Evolutionary conservation across 2,113 vertebrate genomes (phyloP).

Genomic region (Carollia perspicillata): DNA sequence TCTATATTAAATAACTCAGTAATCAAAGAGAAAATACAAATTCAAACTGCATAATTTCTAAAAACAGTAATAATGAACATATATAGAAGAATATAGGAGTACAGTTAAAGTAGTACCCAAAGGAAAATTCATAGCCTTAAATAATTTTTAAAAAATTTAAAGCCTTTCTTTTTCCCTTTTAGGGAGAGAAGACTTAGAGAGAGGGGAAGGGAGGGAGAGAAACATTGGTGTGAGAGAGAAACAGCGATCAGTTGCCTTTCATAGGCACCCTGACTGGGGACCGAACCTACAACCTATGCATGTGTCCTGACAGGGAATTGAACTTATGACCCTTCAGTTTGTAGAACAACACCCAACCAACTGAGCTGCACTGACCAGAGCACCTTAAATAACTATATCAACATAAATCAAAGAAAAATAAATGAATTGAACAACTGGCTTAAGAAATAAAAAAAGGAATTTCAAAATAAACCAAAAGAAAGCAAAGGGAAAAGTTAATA

Average conservation of each 20-base stretch:
- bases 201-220: too few species aligned
- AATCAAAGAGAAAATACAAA: constrained; percentile 4
- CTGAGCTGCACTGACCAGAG: too few species aligned
- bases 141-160: background rate
- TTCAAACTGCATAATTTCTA: background rate
- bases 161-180: too few species aligned
- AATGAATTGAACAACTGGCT: background rate
- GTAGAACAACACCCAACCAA: too few species aligned
- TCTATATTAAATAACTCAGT: background rate
- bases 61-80: background rate
- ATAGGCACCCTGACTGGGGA: too few species aligned
- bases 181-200: too few species aligned
- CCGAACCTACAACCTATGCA: too few species aligned
- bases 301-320: too few species aligned
- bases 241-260: too few species aligned
- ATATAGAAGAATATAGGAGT: background rate
- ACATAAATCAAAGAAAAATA: background rate
- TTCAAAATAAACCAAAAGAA: background rate
- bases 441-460: background rate
- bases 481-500: background rate
- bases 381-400: background rate
- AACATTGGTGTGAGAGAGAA: too few species aligned
- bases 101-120: background rate
- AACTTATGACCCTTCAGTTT: too few species aligned
- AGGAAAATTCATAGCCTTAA: background rate